Evolutionary conservation across 2,888 invertebrate species (phyloP), one percentile per base, ranked within the genome.

Genomic region (Anarsia innoxiella): DNA sequence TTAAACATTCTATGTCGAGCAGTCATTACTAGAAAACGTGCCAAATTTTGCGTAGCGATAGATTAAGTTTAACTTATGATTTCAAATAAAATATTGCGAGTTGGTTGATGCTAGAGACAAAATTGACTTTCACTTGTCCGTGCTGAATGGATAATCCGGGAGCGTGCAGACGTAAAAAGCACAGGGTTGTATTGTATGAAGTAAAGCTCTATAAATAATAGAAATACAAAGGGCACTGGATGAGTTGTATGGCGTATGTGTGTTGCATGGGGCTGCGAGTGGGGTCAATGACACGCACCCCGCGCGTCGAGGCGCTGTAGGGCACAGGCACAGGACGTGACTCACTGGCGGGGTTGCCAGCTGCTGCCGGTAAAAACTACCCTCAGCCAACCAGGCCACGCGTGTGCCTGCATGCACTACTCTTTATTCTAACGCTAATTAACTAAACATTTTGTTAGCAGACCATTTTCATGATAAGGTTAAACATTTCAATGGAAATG

Each of bases 211-310:
- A 72, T 74, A 71, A 75, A 75, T 75, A 77, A 78, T 73, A 70
- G 58, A 65, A 60, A 56, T 48, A 79, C 70, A 80, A 80, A 78
- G 75, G 74, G 73, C 73, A 73, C 67, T 76, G 75, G 70, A 71
- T 72, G 68, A 74, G 69, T 73, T 66, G 70, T 70, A 66, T 67
- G 70, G 71, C 64, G 69, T 68, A 63, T 62, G 67, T 70, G 64
- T 69, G 65, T 66, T 37, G 31, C 60, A 66, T 68, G 66, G 80
- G 82, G 82, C 78, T 75, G 74, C 61, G 67, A 71, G 76, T 66
- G 76, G 76, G 83, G 80, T 84, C 82, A 80, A 69, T 61, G 83
- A 82, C 83, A 75, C 77, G 67, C 79, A 82, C 82, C 83, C 82
- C 76, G 80, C 60, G 64, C 66, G 66, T 62, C 72, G 68, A 72